A percentile compares a stretch with the other conserved stretches of the same genome.
These are phyloP conservation scores for Melanostigma gelatinosum DNA, from an alignment of 2,113 vertebrate genomes.

Conservation along the genomic window DNA sequence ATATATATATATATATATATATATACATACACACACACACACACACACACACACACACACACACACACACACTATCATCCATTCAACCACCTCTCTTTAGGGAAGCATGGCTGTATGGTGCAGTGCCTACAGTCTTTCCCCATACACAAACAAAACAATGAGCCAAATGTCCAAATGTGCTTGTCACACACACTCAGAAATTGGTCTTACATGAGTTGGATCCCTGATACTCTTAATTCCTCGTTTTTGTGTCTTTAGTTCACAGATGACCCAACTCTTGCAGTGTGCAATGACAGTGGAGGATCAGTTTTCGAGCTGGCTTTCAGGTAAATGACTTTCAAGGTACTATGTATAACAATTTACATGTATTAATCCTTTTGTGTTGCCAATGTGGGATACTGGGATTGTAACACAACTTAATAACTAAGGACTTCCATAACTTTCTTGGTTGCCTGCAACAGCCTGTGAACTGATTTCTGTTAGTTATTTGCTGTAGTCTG, in stretches of 20 bases:
- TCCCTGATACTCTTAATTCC: not conserved
- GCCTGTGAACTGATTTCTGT: too few species aligned
- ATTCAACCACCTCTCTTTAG: not conserved
- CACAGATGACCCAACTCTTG: slow-evolving; percentile 96
- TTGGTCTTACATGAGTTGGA: not conserved
- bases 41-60: slow-evolving; percentile 24
- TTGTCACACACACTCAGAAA: not conserved
- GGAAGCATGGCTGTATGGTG: not conserved
- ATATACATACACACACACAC: slow-evolving; percentile 2
- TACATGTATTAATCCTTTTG: too few species aligned
- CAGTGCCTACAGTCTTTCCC: not conserved
- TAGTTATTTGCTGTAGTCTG: too few species aligned
- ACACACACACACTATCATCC: not conserved
- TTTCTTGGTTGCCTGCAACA: too few species aligned
- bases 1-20: too few species aligned
- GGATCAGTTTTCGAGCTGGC: slow-evolving; percentile 97
- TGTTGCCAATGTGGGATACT: too few species aligned
- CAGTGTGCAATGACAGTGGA: slow-evolving; percentile 97
- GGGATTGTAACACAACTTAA: too few species aligned
- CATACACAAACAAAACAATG: not conserved
- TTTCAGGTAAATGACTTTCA: slow-evolving; percentile 87
- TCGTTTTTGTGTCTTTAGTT: slow-evolving; percentile 82
- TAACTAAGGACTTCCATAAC: too few species aligned
- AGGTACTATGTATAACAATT: not conserved
- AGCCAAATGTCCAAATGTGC: not conserved